Percentiles rank a stretch among this genome's conserved stretches.
phyloP scores from a whole-genome alignment of 2,797 vertebrate species.

The Poeciliopsis gracilis region DNA sequence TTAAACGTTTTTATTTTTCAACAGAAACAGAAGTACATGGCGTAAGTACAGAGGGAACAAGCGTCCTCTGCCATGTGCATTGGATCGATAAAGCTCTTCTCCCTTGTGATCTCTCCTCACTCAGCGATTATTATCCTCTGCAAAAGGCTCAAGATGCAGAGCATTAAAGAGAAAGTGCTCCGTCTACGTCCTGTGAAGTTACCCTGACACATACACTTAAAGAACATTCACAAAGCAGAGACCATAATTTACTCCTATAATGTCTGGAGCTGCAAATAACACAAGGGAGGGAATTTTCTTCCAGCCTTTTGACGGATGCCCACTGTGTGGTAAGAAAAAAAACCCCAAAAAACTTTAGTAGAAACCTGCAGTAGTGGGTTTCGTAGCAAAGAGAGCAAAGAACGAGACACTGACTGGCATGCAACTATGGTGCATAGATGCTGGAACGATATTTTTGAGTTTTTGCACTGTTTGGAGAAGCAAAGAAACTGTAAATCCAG shows the following conservation, averaged over 20 bases:
- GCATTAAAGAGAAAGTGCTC: constrained; percentile 9
- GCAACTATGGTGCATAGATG: neutral
- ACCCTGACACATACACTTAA: constrained; percentile 27
- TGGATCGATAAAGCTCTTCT: constrained; percentile 16
- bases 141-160: constrained; percentile 12
- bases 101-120: constrained; percentile 17
- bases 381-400: neutral
- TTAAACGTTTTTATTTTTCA: neutral
- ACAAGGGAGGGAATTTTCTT: neutral
- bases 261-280: constrained; percentile 25
- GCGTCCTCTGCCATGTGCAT: neutral
- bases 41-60: neutral
- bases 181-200: constrained; percentile 34
- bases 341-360: neutral
- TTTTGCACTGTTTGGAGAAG: neutral
- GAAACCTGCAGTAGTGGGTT: constrained; percentile 5
- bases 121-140: constrained; percentile 29
- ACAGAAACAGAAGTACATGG: neutral
- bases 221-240: constrained; percentile 14
- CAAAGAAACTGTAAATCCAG: neutral
- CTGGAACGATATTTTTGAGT: neutral
- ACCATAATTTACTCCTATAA: constrained; percentile 26
- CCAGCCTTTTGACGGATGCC: constrained; percentile 23
- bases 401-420: neutral
- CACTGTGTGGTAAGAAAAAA: constrained; percentile 24